Evolutionary conservation across 2,113 vertebrate genomes (phyloP), one percentile per base, ranked within the genome.

Genomic region (Puntigrus tetrazona): DNA sequence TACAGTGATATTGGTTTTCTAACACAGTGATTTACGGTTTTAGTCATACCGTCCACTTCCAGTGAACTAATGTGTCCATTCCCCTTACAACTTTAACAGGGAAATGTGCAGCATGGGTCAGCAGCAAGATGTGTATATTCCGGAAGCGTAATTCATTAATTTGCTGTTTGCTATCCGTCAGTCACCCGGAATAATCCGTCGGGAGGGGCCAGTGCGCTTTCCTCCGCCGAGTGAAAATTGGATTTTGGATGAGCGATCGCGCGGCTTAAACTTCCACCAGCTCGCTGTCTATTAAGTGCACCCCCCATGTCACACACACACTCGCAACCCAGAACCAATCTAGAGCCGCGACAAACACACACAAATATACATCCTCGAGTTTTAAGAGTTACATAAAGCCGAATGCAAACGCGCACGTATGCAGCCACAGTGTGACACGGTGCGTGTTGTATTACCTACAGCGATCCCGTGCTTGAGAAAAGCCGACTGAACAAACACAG

Each of bases 81-180:
- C 29, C 36, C 63, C 27, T 76, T 50, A 63, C 34, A 78, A 43
- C 43, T 45, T 82, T 77, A 55, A 45, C 9, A 13, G 29, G 45
- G n/a, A 70, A 83, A 41, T 79, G 5, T 52, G 59, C 72, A 59
- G 50, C 83, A 55, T 81, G 70, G 74, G 87, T 85, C 84, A 88
- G 76, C 75, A 63, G 34, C 22, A 76, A 57, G 87, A 85, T 85
- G 84, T 83, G 80, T 88, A 88, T 80, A 88, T 86, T 88, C 84
- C 84, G 79, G 65, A 59, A 70, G 76, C 81, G 69, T 89, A 89
- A 88, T 89, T 84, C 63, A 90, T 93, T 91, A 89, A 86, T 88
- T 88, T 88, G 84, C 81, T 86, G 84, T 83, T 84, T 86, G 81
- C 87, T 78, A 83, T 83, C 84, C 81, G 38, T 78, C 84, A 88